Conservation (phyloP, 2,888 invertebrate genomes). For the Caenorhabditis zanzibari region DNA sequence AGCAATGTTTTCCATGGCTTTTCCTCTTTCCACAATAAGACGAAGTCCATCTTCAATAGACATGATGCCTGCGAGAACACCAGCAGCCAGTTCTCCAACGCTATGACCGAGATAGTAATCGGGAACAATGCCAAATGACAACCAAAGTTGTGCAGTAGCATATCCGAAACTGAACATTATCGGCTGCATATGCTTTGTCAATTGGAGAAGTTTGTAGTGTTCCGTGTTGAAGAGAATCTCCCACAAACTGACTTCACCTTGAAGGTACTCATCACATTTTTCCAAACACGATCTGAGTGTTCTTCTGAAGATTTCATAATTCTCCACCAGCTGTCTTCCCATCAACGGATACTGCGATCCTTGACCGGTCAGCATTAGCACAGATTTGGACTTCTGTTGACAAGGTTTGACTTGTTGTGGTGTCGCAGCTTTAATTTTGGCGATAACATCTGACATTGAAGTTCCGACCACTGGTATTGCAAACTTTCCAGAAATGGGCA, state of each 20-base stretch:
- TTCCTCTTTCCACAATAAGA: constrained; percentile 71
- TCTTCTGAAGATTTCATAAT: constrained; percentile 66
- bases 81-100: constrained; percentile 76
- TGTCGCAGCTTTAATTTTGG: constrained; percentile 37
- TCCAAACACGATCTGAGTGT: constrained; percentile 56
- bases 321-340: constrained; percentile 72
- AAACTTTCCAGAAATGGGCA: constrained; percentile 49
- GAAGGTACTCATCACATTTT: constrained; percentile 56
- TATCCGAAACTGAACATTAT: constrained; percentile 75
- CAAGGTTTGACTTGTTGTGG: constrained; percentile 20
- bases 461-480: constrained; percentile 51
- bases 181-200: constrained; percentile 72
- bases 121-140: constrained; percentile 64
- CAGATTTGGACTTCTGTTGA: constrained; percentile 54
- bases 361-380: constrained; percentile 75
- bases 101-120: constrained; percentile 73
- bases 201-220: constrained; percentile 59
- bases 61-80: constrained; percentile 70
- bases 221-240: constrained; percentile 66
- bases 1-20: constrained; percentile 73
- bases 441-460: constrained; percentile 48
- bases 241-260: constrained; percentile 55
- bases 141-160: constrained; percentile 74
- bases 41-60: constrained; percentile 71
- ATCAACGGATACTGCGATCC: constrained; percentile 77